phyloP scores from a whole-genome alignment of 2,888 invertebrate genomes.

The Chrysolina haemoptera region DNA sequence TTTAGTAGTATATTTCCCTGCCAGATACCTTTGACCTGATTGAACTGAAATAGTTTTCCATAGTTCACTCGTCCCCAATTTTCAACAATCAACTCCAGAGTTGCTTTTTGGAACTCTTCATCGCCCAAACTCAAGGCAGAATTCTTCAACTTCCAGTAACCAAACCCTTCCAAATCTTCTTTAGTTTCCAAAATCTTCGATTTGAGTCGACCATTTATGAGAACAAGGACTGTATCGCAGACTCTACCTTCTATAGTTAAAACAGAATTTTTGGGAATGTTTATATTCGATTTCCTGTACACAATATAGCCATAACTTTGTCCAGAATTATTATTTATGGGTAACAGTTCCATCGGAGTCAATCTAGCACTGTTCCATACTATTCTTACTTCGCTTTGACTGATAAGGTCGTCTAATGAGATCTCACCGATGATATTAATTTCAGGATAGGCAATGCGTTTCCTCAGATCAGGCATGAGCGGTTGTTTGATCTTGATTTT shows the following conservation, averaged over 20 bases:
- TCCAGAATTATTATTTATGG: conserved; percentile 68
- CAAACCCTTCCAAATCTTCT: conserved; percentile 41
- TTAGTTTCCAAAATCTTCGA: conserved; percentile 62
- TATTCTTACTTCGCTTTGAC: conserved; percentile 17
- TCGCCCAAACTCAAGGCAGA: conserved; percentile 54
- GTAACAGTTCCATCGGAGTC: conserved; percentile 62
- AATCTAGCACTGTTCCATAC: conserved; percentile 15
- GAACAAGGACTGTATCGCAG: conserved; percentile 71
- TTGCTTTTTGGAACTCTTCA: conserved; percentile 55
- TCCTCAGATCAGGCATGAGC: conserved; percentile 56
- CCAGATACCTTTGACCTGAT: conserved; percentile 65
- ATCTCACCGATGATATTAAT: conserved; percentile 46
- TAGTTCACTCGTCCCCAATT: conserved; percentile 86
- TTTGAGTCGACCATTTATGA: conserved; percentile 68
- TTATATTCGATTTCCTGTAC: conserved; percentile 67
- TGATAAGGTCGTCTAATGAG: conserved; percentile 25
- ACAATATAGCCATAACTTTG: conserved; percentile 74
- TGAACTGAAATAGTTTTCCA: conserved; percentile 67
- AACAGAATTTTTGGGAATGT: conserved; percentile 56
- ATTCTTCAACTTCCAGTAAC: conserved; percentile 55
- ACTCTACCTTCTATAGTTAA: conserved; percentile 66
- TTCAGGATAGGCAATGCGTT: conserved; percentile 61
- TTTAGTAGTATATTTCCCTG: conserved; percentile 65
- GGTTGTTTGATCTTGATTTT: conserved; percentile 59
- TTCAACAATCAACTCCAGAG: conserved; percentile 74